phyloP scores from a whole-genome alignment of 2,888 invertebrate genomes.

The Lacanobia oleracea region DNA sequence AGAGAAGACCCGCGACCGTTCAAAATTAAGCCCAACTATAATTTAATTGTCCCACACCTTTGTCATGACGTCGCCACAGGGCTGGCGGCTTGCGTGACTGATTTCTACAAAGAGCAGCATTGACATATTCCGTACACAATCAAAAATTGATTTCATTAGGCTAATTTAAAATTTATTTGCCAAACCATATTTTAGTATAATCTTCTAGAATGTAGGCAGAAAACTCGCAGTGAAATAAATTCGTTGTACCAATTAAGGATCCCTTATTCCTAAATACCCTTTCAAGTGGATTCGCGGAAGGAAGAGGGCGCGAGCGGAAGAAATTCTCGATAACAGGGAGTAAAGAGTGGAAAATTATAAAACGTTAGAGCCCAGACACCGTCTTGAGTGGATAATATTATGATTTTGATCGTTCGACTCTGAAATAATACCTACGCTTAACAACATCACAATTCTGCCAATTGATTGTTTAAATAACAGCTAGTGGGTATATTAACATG shows the following conservation, averaged over 20 bases:
- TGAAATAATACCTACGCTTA: conserved; percentile 65
- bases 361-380: conserved; percentile 81
- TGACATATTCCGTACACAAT: conserved; percentile 29
- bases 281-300: conserved; percentile 85
- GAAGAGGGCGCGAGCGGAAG: conserved; percentile 87
- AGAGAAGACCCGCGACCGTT: conserved; percentile 78
- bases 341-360: conserved; percentile 86
- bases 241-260: conserved; percentile 86
- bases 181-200: conserved; percentile 45
- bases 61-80: conserved; percentile 22
- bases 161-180: conserved; percentile 27
- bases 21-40: conserved; percentile 77
- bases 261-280: conserved; percentile 87
- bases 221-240: conserved; percentile 82
- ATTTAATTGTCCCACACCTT: conserved; percentile 57
- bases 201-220: conserved; percentile 68
- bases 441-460: conserved; percentile 36
- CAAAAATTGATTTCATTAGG: conserved; percentile 28
- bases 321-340: conserved; percentile 86
- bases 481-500: conserved; percentile 42
- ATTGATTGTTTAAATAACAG: conserved; percentile 44
- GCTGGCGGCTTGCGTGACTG: conserved; percentile 48
- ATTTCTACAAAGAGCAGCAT: conserved; percentile 58
- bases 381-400: conserved; percentile 77
- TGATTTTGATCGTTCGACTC: conserved; percentile 75